These are phyloP conservation scores for Bombus consobrinus DNA, from an alignment of 1,140 invertebrate species.

Conservation along the genomic window DNA sequence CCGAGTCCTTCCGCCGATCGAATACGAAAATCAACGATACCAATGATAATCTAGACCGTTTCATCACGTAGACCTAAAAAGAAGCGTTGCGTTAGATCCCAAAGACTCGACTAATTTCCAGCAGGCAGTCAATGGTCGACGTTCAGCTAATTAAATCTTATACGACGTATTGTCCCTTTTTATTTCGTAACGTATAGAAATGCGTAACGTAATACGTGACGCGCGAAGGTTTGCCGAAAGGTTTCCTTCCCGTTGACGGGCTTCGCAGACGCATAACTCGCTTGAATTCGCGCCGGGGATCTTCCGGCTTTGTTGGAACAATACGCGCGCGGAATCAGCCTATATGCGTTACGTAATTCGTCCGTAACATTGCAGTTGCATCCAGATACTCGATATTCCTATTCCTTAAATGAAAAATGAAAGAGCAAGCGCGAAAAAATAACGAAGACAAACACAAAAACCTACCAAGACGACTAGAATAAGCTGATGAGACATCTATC, in stretches of 20 bases:
- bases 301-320: background rate
- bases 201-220: slow-evolving; percentile 56
- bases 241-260: slow-evolving; percentile 55
- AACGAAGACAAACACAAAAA: background rate
- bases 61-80: background rate
- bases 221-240: slow-evolving; percentile 19
- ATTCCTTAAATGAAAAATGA: background rate
- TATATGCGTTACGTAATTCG: background rate
- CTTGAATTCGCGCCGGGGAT: background rate
- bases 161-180: background rate
- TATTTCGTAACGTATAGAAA: slow-evolving; percentile 15
- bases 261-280: slow-evolving; percentile 49
- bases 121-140: background rate
- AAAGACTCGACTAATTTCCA: background rate
- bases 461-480: too few relatives aligned
- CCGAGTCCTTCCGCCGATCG: background rate
- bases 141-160: background rate
- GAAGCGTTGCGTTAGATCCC: background rate
- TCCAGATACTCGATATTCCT: background rate
- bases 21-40: background rate
- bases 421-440: background rate
- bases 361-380: background rate
- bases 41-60: background rate
- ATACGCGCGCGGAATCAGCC: background rate
- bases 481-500: too few relatives aligned